phyloP scores from a whole-genome alignment of 2,888 invertebrate genomes.

The Podabrus alpinus region DNA sequence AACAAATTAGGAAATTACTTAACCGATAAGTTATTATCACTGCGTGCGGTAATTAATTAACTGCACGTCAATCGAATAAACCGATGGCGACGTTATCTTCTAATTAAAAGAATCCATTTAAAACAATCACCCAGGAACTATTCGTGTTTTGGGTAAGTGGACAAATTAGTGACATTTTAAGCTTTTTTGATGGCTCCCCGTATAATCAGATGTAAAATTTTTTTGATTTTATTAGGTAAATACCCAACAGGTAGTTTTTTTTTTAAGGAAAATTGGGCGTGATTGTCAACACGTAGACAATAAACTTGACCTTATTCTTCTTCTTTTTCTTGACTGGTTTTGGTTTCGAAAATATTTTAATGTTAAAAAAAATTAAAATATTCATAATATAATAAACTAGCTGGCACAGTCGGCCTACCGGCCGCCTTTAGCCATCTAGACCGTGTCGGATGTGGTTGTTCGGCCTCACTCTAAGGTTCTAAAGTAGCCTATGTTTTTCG shows the following conservation, averaged over 20 bases:
- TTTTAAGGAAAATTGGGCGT: neutral
- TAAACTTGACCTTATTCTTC: neutral
- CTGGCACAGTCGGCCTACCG: too few species aligned
- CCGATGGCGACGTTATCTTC: neutral
- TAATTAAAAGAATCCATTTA: neutral
- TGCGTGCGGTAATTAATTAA: neutral
- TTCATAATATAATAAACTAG: too few species aligned
- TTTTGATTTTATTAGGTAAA: too few species aligned
- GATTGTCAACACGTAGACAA: neutral
- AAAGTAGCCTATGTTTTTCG: too few species aligned
- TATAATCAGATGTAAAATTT: too few species aligned
- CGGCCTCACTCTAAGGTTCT: too few species aligned
- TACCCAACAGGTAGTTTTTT: too few species aligned
- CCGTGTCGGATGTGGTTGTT: too few species aligned
- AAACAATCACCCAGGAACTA: neutral
- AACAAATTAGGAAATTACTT: neutral
- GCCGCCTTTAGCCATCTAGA: too few species aligned
- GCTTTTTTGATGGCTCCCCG: neutral
- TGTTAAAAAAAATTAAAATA: too few species aligned
- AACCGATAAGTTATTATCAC: neutral
- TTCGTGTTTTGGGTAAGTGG: neutral
- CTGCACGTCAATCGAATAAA: neutral
- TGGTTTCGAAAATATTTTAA: neutral
- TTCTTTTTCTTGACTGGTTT: neutral
- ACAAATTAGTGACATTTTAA: neutral